Evolutionary conservation across 1,140 invertebrate genomes (phyloP).

Genomic region (Cydia strobilella): DNA sequence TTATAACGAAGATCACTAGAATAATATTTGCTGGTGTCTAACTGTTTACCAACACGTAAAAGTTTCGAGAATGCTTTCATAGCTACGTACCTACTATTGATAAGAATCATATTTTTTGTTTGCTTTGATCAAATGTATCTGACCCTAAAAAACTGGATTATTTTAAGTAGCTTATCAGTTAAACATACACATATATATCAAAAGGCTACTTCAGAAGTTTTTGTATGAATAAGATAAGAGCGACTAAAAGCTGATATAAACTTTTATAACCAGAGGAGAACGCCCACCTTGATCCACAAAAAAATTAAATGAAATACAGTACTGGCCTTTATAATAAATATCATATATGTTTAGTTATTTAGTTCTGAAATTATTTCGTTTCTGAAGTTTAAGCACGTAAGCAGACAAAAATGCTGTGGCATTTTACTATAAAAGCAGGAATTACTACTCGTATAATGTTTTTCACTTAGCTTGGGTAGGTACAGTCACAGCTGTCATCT

Average conservation of each 20-base stretch:
- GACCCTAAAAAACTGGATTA: conserved; percentile 20
- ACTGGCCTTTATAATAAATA: neutral
- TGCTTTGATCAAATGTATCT: conserved; percentile 33
- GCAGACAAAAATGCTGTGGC: too few relatives aligned
- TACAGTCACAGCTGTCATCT: too few relatives aligned
- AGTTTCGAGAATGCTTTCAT: too few relatives aligned
- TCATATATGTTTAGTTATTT: neutral
- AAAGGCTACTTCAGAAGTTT: conserved; percentile 65
- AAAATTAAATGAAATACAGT: conserved; percentile 27
- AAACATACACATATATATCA: conserved; percentile 51
- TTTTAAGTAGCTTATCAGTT: conserved; percentile 38
- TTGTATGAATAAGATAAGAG: conserved; percentile 56
- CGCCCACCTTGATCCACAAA: conserved; percentile 50
- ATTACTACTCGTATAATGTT: too few relatives aligned
- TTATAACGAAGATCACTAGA: too few relatives aligned
- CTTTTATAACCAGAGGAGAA: conserved; percentile 47
- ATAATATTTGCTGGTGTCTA: too few relatives aligned
- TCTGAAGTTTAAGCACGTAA: too few relatives aligned
- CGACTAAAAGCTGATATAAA: conserved; percentile 55
- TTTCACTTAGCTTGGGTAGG: too few relatives aligned
- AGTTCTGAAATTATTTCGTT: too few relatives aligned
- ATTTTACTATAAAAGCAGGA: too few relatives aligned
- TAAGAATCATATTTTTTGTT: neutral
- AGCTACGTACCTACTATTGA: neutral
- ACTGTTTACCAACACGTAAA: too few relatives aligned